phyloP scores from a whole-genome alignment of 2,797 vertebrate species.

The Ataeniobius toweri region DNA sequence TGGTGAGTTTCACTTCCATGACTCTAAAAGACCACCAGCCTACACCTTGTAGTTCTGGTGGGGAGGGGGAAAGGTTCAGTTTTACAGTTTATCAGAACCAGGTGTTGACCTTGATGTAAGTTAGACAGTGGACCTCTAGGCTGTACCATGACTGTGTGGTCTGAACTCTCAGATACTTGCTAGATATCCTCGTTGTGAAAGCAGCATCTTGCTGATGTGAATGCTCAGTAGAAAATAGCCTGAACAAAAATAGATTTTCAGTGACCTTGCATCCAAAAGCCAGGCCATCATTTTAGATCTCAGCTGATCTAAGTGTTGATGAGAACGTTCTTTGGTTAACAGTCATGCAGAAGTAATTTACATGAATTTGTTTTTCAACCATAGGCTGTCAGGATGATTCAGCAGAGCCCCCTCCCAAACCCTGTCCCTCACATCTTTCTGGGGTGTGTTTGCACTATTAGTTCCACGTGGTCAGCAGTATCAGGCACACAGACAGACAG shows the following conservation, averaged over 20 bases:
- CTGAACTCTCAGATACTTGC: conserved; percentile 1
- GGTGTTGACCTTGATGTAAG: conserved; percentile 10
- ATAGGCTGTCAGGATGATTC: conserved; percentile 63
- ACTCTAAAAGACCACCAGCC: neutral
- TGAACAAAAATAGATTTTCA: conserved; percentile 29
- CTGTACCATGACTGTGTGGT: neutral
- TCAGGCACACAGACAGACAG: conserved; percentile 39
- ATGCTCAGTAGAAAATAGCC: conserved; percentile 20
- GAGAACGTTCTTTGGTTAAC: conserved; percentile 26
- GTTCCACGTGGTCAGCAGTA: conserved; percentile 63
- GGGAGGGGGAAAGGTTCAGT: no score
- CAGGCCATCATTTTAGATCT: conserved; percentile 27
- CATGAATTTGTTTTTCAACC: conserved; percentile 46
- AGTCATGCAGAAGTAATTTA: conserved; percentile 51
- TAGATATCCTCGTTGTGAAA: neutral
- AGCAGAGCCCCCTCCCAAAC: conserved; percentile 53
- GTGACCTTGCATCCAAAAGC: conserved; percentile 27
- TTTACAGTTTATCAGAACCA: neutral
- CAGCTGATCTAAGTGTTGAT: conserved; percentile 12
- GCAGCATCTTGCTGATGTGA: neutral
- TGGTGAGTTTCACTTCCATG: neutral
- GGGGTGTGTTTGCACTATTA: conserved; percentile 62
- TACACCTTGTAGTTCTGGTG: neutral
- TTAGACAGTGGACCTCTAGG: neutral
- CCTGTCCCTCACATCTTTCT: conserved; percentile 49